Base-by-base conservation (phyloP, 2,113 vertebrate species). In the Oplegnathus fasciatus region DNA sequence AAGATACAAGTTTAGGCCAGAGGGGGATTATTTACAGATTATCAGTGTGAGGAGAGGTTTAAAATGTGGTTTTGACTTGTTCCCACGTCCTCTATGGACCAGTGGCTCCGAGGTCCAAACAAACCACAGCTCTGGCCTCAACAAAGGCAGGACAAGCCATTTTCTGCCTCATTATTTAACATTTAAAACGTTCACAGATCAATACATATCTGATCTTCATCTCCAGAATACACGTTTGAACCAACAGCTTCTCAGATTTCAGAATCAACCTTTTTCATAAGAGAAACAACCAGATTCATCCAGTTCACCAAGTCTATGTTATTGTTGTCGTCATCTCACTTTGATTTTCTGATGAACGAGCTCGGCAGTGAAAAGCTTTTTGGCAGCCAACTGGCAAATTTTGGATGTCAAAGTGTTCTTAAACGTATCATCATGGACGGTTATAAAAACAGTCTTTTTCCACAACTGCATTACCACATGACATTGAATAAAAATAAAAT, bases 1-100 rank as follows among this genome's bases (percentile, higher is more conserved):
- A 46, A 54, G 5, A 24, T 1, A 69, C 57, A 14, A 6, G 2
- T 37, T 72, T 26, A n/a, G 57, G 26, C 69, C 77, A 65, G 28
- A 28, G 26, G 57, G 40, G 73, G 9, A 86, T 82, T 82, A 84
- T 72, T 88, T 60, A 75, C 62, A 83, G 82, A 87, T 79, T 73
- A 83, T 15, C 55, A 24, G 60, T 2, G 22, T 76, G 64, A 81
- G 5, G 28, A 67, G 44, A 30, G 50, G 4, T 79, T 79, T 52
- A 22, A 24, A 37, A 61, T 32, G 1, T 8, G 26, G 10, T n/a
- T 73, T 26, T 40, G 61, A 76, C 66, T 72, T 3, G 58, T 69
- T 89, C 86, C 75, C 71, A 82, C 0, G 75, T 84, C 50, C 65
- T 54, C 80, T 24, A 1, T 9, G 54, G 17, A 17, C 70, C 54